These are phyloP conservation scores for Aplocera efformata DNA, from an alignment of 2,888 invertebrate genomes.

Conservation along the genomic window DNA sequence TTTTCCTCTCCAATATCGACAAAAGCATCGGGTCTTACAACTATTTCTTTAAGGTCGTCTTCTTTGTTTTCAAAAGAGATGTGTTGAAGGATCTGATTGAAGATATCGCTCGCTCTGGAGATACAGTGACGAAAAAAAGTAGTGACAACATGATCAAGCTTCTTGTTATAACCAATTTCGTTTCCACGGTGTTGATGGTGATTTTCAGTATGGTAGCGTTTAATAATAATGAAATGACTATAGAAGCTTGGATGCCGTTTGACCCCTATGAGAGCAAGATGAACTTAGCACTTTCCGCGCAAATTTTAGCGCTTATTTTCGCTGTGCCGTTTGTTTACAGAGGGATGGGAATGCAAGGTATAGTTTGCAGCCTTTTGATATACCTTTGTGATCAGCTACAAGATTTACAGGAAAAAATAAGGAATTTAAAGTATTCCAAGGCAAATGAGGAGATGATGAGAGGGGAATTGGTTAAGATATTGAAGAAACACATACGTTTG, in stretches of 20 bases:
- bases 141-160: conserved; percentile 20
- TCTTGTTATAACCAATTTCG: conserved; percentile 4
- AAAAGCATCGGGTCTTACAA: conserved; percentile 52
- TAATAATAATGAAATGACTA: conserved; percentile 47
- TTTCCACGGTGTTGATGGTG: conserved; percentile 32
- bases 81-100: conserved; percentile 42
- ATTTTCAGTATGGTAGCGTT: conserved; percentile 43
- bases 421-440: conserved; percentile 36
- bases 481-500: conserved; percentile 59
- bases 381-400: conserved; percentile 63
- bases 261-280: conserved; percentile 44
- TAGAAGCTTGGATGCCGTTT: conserved; percentile 66
- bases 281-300: conserved; percentile 42
- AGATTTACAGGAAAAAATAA: conserved; percentile 46
- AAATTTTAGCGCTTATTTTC: conserved; percentile 43
- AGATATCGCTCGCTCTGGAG: conserved; percentile 54
- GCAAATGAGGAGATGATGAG: conserved; percentile 36
- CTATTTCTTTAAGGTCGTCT: conserved; percentile 48
- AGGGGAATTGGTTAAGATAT: conserved; percentile 43
- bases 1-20: conserved; percentile 51
- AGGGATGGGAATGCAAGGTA: conserved; percentile 57
- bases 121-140: conserved; percentile 37
- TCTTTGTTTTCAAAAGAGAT: conserved; percentile 45
- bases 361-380: conserved; percentile 58
- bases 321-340: conserved; percentile 45